phyloP scores from a whole-genome alignment of 64 coral and sea anemone species.

The Stichodactyla helianthus region DNA sequence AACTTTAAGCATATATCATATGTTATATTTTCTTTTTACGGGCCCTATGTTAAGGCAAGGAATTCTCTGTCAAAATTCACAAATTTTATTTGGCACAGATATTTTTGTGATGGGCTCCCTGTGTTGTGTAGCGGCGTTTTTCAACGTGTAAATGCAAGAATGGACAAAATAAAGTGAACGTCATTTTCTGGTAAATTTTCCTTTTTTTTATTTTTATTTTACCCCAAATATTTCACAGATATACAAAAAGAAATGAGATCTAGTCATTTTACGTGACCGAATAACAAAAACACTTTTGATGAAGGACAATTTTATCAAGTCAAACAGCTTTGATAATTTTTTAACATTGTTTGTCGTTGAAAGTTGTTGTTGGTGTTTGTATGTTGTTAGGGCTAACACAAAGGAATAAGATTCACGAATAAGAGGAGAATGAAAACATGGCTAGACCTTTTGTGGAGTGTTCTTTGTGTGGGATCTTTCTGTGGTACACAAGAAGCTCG shows the following conservation, averaged over 20 bases:
- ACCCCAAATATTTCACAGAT: background rate
- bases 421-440: slow-evolving; percentile 21
- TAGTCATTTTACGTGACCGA: background rate
- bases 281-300: background rate
- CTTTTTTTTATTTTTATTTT: background rate
- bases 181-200: background rate
- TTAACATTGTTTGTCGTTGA: background rate
- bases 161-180: background rate
- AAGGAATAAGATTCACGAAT: background rate
- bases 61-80: no score
- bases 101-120: background rate
- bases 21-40: no score
- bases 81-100: no score
- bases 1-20: no score
- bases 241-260: background rate
- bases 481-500: slow-evolving; percentile 5
- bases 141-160: background rate
- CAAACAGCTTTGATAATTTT: background rate
- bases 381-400: background rate
- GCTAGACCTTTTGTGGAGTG: slow-evolving; percentile 10
- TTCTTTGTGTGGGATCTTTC: slow-evolving; percentile 10
- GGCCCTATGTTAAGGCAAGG: no score
- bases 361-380: background rate
- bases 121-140: background rate
- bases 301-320: background rate